Evolutionary conservation across 2,113 vertebrate species (phyloP).

Genomic region (Peromyscus maniculatus): DNA sequence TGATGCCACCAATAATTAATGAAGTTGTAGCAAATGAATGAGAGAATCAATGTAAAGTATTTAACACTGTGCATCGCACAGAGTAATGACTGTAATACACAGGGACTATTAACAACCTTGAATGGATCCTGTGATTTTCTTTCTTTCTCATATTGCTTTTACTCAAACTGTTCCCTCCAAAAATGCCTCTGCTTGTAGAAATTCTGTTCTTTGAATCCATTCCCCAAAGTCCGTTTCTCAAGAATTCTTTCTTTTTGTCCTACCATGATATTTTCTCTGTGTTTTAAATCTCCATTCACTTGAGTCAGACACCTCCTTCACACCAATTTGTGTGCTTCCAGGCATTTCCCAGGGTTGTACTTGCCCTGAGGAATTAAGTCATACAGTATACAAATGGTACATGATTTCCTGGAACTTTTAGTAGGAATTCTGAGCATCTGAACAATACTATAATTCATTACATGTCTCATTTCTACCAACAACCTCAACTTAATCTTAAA

Average conservation of each 20-base stretch:
- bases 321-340: not conserved
- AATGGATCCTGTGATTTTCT: conserved; percentile 17
- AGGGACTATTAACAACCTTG: not conserved
- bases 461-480: conserved; percentile 39
- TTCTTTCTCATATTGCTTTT: conserved; percentile 40
- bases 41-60: not conserved
- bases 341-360: not conserved
- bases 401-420: conserved; percentile 48
- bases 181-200: not conserved
- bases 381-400: not conserved
- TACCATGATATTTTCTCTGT: conserved; percentile 3
- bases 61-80: not conserved
- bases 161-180: not conserved
- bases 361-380: conserved; percentile 20
- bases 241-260: conserved; percentile 10
- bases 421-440: conserved; percentile 43
- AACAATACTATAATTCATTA: conserved; percentile 41
- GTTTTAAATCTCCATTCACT: not conserved
- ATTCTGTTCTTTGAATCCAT: conserved; percentile 12
- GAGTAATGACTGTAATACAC: not conserved
- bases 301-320: not conserved
- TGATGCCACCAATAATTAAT: conserved; percentile 24
- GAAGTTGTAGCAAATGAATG: not conserved
- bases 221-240: not conserved
- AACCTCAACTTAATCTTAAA: conserved; percentile 31